These are phyloP conservation scores for Phyto melanocephala DNA, from an alignment of 2,888 invertebrate genomes.

Conservation along the genomic window DNA sequence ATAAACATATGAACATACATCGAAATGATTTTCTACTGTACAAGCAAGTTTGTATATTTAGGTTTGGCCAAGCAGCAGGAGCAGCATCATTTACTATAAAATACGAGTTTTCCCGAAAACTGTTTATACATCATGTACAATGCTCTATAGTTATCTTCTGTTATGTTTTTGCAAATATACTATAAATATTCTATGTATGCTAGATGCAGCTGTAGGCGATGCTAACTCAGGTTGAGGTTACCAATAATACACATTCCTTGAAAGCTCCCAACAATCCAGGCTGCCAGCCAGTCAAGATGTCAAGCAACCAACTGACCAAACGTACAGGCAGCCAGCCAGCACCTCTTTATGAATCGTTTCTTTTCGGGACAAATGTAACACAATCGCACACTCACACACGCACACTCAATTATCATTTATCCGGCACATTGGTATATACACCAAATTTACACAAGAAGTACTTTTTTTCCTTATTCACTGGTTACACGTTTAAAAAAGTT, in stretches of 20 bases:
- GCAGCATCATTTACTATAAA: slow-evolving; percentile 57
- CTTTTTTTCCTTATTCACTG: slow-evolving; percentile 37
- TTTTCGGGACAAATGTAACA: slow-evolving; percentile 58
- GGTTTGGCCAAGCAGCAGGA: slow-evolving; percentile 50
- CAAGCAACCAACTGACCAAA: slow-evolving; percentile 3
- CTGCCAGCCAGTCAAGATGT: slow-evolving; percentile 20
- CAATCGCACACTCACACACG: slow-evolving; percentile 21
- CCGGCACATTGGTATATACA: slow-evolving; percentile 62
- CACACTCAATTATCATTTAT: slow-evolving; percentile 63
- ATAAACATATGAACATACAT: not conserved
- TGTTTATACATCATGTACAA: slow-evolving; percentile 7
- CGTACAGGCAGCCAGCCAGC: slow-evolving; percentile 15
- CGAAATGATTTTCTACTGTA: not conserved
- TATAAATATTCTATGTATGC: slow-evolving; percentile 35
- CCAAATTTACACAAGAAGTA: slow-evolving; percentile 58
- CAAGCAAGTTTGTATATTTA: not conserved
- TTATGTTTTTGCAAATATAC: not conserved
- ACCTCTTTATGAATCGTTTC: slow-evolving; percentile 52
- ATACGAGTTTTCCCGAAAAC: slow-evolving; percentile 46
- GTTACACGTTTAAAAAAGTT: slow-evolving; percentile 15
- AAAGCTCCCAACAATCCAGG: not conserved
- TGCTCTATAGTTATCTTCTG: not conserved
- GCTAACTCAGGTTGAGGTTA: slow-evolving; percentile 63
- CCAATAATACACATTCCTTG: not conserved
- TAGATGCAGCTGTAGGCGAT: slow-evolving; percentile 50